Conservation (phyloP, 2,888 invertebrate genomes). For the Hyposoter dolosus region DNA sequence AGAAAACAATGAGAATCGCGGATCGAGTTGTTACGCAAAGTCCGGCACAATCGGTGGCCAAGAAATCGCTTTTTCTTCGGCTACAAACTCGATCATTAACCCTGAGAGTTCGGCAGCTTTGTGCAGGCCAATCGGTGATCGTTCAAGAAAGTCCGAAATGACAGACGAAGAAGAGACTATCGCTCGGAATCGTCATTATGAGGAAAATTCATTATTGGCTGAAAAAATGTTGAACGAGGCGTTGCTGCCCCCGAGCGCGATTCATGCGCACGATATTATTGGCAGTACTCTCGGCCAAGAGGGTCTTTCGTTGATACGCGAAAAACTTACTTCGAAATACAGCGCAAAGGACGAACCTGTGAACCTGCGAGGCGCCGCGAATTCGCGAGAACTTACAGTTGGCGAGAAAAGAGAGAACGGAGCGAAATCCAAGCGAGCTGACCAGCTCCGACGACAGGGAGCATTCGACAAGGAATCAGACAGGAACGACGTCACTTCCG, state of each 20-base stretch:
- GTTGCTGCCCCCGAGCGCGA: conserved; percentile 78
- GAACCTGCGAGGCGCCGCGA: conserved; percentile 39
- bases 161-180: neutral
- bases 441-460: conserved; percentile 59
- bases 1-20: neutral
- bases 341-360: conserved; percentile 71
- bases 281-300: conserved; percentile 80
- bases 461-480: conserved; percentile 66
- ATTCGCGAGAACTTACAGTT: conserved; percentile 49
- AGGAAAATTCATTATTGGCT: conserved; percentile 71
- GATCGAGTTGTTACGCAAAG: conserved; percentile 18
- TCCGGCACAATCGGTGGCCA: conserved; percentile 15
- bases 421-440: conserved; percentile 49
- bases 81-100: conserved; percentile 19
- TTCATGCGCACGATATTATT: conserved; percentile 78
- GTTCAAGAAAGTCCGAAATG: neutral
- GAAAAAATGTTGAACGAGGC: conserved; percentile 79
- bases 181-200: conserved; percentile 29
- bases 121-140: neutral
- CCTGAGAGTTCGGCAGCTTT: conserved; percentile 16
- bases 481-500: conserved; percentile 55
- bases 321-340: conserved; percentile 80
- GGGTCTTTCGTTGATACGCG: conserved; percentile 77
- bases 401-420: conserved; percentile 31
- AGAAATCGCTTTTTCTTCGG: conserved; percentile 8